Evolutionary conservation across 2,113 vertebrate genomes (phyloP).

Genomic region (Grammomys surdaster): DNA sequence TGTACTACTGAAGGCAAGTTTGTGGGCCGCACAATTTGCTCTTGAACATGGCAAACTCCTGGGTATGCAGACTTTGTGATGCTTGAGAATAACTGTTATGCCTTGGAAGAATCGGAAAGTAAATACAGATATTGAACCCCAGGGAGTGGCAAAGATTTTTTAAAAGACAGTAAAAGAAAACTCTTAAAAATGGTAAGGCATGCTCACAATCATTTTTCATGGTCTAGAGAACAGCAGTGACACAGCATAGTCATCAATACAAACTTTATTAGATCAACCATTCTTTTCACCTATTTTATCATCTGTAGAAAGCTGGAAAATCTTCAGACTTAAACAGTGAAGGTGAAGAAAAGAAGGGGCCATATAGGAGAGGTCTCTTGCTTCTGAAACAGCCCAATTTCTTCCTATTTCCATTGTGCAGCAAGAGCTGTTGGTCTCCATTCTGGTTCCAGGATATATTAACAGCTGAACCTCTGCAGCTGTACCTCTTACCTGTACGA

Average conservation of each 20-base stretch:
- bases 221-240: conserved; percentile 15
- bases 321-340: conserved; percentile 76
- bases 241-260: conserved; percentile 20
- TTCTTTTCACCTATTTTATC: conserved; percentile 78
- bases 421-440: conserved; percentile 64
- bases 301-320: conserved; percentile 76
- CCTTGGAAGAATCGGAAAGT: background rate
- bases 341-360: conserved; percentile 69
- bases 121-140: background rate
- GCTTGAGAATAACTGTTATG: background rate
- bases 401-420: conserved; percentile 72
- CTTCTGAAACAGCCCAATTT: conserved; percentile 80
- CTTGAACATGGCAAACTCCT: background rate
- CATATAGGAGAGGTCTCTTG: conserved; percentile 83
- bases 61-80: background rate
- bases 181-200: background rate
- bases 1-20: background rate
- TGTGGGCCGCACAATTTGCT: background rate
- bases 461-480: background rate
- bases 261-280: conserved; percentile 57
- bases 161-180: background rate
- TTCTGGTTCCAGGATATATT: conserved; percentile 50
- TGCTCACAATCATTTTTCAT: background rate
- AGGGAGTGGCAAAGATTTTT: background rate
- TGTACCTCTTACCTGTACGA: conserved; percentile 22